Evolutionary conservation across 2,888 invertebrate genomes (phyloP).

Genomic region (Alloplasta piceator): DNA sequence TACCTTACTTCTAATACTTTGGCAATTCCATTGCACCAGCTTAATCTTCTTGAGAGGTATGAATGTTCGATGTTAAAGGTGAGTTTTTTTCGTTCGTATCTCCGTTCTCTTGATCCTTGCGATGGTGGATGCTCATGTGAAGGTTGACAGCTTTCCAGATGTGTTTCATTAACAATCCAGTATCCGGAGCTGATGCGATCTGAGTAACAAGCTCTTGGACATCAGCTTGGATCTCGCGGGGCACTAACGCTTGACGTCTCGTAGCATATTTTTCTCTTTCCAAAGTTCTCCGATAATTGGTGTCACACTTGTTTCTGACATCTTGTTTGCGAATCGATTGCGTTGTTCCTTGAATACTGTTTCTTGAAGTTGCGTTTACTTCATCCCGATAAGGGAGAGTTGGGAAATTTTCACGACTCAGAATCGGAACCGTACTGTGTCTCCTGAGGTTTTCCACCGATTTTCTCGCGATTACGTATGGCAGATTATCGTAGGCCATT

Average conservation of each 20-base stretch:
- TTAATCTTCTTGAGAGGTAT: background rate
- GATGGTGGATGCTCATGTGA: background rate
- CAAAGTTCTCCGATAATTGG: too few relatives aligned
- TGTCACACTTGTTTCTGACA: too few relatives aligned
- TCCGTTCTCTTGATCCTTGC: too few relatives aligned
- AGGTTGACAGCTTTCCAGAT: slow-evolving; percentile 13
- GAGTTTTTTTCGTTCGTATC: too few relatives aligned
- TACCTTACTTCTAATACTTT: slow-evolving; percentile 29
- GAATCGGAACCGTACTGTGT: too few relatives aligned
- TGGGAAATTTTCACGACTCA: too few relatives aligned
- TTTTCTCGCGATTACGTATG: background rate
- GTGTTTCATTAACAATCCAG: background rate
- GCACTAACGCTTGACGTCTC: background rate
- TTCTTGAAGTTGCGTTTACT: too few relatives aligned
- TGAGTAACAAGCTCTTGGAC: background rate
- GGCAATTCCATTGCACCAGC: slow-evolving; percentile 33
- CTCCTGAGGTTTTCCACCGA: too few relatives aligned
- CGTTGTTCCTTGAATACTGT: too few relatives aligned
- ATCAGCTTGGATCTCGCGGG: background rate
- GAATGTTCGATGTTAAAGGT: slow-evolving; percentile 1
- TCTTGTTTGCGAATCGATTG: too few relatives aligned
- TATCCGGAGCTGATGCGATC: background rate
- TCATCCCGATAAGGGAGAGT: too few relatives aligned
- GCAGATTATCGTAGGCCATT: background rate
- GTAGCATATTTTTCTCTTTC: background rate